Conservation (phyloP, 2,113 vertebrate species). For the Calidris pugnax region DNA sequence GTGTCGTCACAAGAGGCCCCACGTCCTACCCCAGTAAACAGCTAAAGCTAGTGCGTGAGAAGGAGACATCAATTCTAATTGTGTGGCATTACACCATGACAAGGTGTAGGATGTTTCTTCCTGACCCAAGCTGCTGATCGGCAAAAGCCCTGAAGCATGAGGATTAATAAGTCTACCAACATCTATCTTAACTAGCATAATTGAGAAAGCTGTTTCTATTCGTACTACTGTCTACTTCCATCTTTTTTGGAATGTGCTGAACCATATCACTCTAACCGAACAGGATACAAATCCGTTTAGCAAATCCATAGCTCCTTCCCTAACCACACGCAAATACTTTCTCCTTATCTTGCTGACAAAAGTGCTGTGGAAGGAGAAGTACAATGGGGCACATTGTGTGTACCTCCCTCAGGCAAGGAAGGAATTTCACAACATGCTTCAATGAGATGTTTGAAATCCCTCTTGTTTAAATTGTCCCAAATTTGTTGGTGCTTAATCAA, state of each 20-base stretch:
- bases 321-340: conserved; percentile 44
- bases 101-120: conserved; percentile 37
- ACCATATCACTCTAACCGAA: conserved; percentile 55
- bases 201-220: conserved; percentile 62
- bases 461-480: conserved; percentile 67
- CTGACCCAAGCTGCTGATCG: conserved; percentile 13
- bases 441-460: conserved; percentile 40
- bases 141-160: conserved; percentile 58
- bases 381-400: neutral
- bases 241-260: conserved; percentile 43
- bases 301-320: conserved; percentile 53
- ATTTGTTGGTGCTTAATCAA: conserved; percentile 68
- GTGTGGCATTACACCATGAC: neutral
- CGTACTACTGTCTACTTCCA: conserved; percentile 47
- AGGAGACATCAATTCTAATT: conserved; percentile 34
- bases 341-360: conserved; percentile 54
- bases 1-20: neutral
- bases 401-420: conserved; percentile 43
- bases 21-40: neutral
- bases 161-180: conserved; percentile 50
- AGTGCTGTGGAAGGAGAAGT: conserved; percentile 33
- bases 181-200: conserved; percentile 62
- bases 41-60: neutral
- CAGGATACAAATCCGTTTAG: conserved; percentile 56
- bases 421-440: conserved; percentile 52